Base-by-base conservation (phyloP, 64 coral and sea anemone species). In the Anthopleura sola region DNA sequence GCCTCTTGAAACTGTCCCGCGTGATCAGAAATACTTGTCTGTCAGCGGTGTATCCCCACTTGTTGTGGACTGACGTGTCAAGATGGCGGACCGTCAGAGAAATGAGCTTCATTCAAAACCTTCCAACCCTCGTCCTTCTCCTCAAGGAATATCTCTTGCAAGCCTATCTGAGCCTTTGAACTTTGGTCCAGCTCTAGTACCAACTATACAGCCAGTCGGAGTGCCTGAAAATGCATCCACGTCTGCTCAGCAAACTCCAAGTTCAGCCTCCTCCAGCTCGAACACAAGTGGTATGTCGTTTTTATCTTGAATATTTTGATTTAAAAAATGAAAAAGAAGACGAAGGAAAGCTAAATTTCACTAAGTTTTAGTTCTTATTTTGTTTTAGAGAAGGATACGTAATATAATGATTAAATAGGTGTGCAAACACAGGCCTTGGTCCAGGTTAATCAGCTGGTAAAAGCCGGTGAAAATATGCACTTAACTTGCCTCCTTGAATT, bases 21-120 rank as follows among this genome's bases (percentile, higher is more conserved):
- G 7, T 2, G 39, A 7, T 7, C 39, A 2, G 39, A 44, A 44
- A 2, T 44, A 44, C 39, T 51, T n/a, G 1, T 81, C 37, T 34
- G 28, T 55, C 80, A 82, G 80, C 80, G 47, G 80, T 16, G 21
- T 82, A 54, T 5, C 80, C 26, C 80, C 32, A 82, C 23, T 13
- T 12, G 76, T 17, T 17, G n/a, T n/a, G n/a, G n/a, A n/a, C n/a
- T 91, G 89, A 91, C 89, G 89, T 91, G 89, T 91, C 89, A 91
- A 91, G 23, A 91, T 91, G 89, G 83, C 89, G 89, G 83, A 91
- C 69, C 74, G 75, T 60, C 83, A 78, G 75, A 55, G 55, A 49
- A 32, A 29, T 49, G 82, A 85, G 39, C 85, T 53, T 23, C 24
- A 56, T 10, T 84, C 75, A 78, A 91, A 91, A 31, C 36, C 47